Base-by-base conservation (phyloP, 2,888 invertebrate species). In the Agrotis exclamationis region DNA sequence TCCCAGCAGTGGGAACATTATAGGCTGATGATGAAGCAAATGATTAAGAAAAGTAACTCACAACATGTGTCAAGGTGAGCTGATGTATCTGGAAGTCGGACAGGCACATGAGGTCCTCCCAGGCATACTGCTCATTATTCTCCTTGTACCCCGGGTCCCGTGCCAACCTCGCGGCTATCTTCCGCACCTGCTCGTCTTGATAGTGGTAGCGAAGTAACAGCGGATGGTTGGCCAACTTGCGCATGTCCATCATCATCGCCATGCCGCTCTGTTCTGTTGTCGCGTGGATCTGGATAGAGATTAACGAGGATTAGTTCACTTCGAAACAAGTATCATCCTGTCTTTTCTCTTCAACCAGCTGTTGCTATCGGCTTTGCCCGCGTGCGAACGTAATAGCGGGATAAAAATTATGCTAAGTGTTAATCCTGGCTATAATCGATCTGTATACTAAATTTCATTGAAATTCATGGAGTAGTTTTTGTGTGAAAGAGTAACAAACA, bases 221-320 rank as follows among this genome's bases (percentile, higher is more conserved):
- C 0, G 99, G 99, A 94, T 99, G 99, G 95, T 99, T 99, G 50
- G 99, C 98, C 28, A 98, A 96, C 92, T 99, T 99, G 3, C 99
- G 96, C 94, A 99, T 97, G 91, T 99, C 98, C 98, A 99, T 99
- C 97, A 99, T 98, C 96, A 99, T 98, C 0, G 97, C 97, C 90
- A 98, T 97, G 62, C 98, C 98, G 72, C 96, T 97, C 73, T 97
- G 97, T 45, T 97, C 97, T 2, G 93, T 95, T 33, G 96, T 96
- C 2, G 96, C 96, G 84, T 93, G 93, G 77, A 96, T 94, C 96
- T 96, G 89, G 44, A 63, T 24, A 3, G 3, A 16, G 1, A 7
- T 39, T n/a, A 0, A 39, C 24, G 6, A 33, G 33, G 33, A 33
- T 33, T 33, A 33, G 33, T 33, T 28, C n/a, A n/a, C n/a, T n/a